These are phyloP conservation scores for Chrysochloris asiatica DNA, from an alignment of 2,113 vertebrate species.

Conservation along the genomic window DNA sequence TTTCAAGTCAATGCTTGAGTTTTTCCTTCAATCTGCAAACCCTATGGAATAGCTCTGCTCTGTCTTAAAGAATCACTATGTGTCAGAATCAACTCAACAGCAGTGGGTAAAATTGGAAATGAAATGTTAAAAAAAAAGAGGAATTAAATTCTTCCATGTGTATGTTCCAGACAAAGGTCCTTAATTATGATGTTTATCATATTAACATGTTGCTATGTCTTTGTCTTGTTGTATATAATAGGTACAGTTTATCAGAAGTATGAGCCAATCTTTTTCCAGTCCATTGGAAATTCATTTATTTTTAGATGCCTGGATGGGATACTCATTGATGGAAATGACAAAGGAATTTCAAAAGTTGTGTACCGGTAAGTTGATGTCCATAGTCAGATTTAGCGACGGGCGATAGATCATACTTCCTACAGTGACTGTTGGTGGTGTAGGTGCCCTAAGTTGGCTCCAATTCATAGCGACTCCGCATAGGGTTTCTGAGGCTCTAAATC, in stretches of 20 bases:
- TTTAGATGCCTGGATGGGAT: slow-evolving; percentile 95
- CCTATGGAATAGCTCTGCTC: too few species aligned
- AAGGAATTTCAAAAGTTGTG: slow-evolving; percentile 92
- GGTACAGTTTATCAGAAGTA: slow-evolving; percentile 93
- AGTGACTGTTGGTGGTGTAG: not conserved
- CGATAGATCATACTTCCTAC: not conserved
- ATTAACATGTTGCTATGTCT: slow-evolving; percentile 22
- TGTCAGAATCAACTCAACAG: too few species aligned
- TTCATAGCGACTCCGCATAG: too few species aligned
- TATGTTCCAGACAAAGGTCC: not conserved
- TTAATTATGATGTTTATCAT: not conserved
- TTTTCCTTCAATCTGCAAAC: too few species aligned
- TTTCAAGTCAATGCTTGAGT: too few species aligned
- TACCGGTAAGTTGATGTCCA: slow-evolving; percentile 86
- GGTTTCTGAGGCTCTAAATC: too few species aligned
- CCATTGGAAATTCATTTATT: slow-evolving; percentile 94
- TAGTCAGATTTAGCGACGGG: not conserved
- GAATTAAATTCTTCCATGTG: not conserved
- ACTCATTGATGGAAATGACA: slow-evolving; percentile 95
- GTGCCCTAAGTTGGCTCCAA: too few species aligned
- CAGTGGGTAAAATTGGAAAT: not conserved
- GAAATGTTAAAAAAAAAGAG: slow-evolving; percentile 8
- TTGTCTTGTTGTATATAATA: slow-evolving; percentile 72
- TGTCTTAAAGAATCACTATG: too few species aligned
- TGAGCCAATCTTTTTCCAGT: slow-evolving; percentile 96